A percentile compares a stretch with the other conserved stretches of the same genome.
Conservation (phyloP, 2,113 vertebrate species). For the Poecile atricapillus region DNA sequence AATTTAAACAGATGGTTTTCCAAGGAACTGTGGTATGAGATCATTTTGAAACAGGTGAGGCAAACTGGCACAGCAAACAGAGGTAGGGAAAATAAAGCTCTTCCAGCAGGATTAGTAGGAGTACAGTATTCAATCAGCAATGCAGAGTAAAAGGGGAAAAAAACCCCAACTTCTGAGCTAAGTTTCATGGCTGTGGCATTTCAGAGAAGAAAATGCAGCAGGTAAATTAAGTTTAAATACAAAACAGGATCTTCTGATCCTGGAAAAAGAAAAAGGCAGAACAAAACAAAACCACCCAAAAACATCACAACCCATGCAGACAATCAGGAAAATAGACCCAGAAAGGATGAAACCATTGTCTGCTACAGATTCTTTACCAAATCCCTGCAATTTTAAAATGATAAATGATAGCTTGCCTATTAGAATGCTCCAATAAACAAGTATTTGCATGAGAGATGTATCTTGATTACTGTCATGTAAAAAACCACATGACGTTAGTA, state of each 20-base stretch:
- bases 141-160: rapidly evolving
- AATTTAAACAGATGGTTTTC: not conserved
- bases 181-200: not conserved
- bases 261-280: not conserved
- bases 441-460: not conserved
- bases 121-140: not conserved
- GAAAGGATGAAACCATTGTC: not conserved
- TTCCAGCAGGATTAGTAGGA: not conserved
- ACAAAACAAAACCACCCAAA: not conserved
- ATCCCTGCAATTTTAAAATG: not conserved
- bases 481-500: not conserved
- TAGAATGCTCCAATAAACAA: not conserved
- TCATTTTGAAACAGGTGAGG: not conserved
- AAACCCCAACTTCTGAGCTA: not conserved
- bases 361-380: not conserved
- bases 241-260: not conserved
- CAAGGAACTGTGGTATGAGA: not conserved
- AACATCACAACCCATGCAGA: not conserved
- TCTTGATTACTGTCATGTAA: not conserved
- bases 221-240: not conserved
- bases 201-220: not conserved
- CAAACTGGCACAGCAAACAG: not conserved
- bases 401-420: not conserved
- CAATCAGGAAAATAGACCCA: not conserved
- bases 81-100: not conserved